These are phyloP conservation scores for Coturnix japonica DNA, from an alignment of 2,113 vertebrate genomes.

Conservation along the genomic window DNA sequence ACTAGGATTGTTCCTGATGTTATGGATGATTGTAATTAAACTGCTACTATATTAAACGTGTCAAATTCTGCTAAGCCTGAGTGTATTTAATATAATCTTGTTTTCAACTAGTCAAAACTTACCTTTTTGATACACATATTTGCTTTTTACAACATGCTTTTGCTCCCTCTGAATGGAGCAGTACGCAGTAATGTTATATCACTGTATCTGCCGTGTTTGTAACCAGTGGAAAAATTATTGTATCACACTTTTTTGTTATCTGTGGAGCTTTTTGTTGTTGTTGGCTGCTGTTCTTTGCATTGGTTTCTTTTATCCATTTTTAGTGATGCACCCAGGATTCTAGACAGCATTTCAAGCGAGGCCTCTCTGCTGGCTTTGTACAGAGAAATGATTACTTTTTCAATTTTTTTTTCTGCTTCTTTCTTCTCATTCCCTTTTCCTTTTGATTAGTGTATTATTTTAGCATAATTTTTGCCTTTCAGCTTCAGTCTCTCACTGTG, in stretches of 20 bases:
- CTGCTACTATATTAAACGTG: not conserved
- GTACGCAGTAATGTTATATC: not conserved
- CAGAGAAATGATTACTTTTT: conserved; percentile 49
- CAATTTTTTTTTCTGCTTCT: not conserved
- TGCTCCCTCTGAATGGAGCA: not conserved
- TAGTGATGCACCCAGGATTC: not conserved
- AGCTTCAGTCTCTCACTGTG: conserved; percentile 62
- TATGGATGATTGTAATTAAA: conserved; percentile 30
- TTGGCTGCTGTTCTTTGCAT: conserved; percentile 8
- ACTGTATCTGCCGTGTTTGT: not conserved
- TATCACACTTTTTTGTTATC: not conserved
- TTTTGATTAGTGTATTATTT: conserved; percentile 74
- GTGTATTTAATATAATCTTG: not conserved
- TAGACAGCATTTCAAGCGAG: conserved; percentile 8
- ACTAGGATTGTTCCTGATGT: conserved; percentile 35
- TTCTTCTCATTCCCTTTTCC: conserved; percentile 59
- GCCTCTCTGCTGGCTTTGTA: conserved; percentile 27
- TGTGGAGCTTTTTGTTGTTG: not conserved
- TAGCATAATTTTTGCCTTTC: conserved; percentile 74
- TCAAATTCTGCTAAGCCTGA: not conserved
- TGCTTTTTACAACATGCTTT: not conserved
- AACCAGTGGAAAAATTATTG: not conserved
- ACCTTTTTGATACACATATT: not conserved
- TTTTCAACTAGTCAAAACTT: conserved; percentile 14
- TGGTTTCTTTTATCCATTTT: conserved; percentile 13